Conservation (phyloP, 2,888 invertebrate genomes). For the Rhogogaster chlorosoma region DNA sequence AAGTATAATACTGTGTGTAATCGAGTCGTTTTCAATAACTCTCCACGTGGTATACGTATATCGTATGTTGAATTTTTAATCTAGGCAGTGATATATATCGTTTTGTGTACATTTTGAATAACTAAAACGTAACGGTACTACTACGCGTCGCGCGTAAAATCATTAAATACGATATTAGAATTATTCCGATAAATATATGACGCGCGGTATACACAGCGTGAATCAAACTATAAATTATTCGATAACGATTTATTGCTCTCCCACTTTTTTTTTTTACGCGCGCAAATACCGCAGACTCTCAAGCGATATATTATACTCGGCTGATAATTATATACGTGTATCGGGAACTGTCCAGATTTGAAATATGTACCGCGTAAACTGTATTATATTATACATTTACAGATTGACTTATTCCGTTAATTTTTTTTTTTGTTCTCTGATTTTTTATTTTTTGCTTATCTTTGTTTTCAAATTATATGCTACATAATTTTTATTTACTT, state of each 20-base stretch:
- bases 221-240: background rate
- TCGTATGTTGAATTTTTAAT: background rate
- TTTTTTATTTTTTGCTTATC: background rate
- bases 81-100: background rate
- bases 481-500: too few relatives aligned
- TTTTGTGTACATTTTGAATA: background rate
- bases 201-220: background rate
- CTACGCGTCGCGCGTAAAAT: background rate
- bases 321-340: background rate
- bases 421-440: background rate
- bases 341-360: background rate
- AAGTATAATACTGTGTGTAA: background rate
- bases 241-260: background rate
- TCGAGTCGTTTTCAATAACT: constrained; percentile 27
- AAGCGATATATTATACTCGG: background rate
- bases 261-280: background rate
- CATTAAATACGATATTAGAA: background rate
- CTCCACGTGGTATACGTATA: background rate
- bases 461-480: too few relatives aligned
- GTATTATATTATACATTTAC: background rate
- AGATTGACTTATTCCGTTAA: constrained; percentile 30
- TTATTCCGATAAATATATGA: background rate
- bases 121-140: background rate
- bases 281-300: background rate
- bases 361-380: background rate